Evolutionary conservation across 2,113 vertebrate species (phyloP).

Genomic region (Phaethon lepturus): DNA sequence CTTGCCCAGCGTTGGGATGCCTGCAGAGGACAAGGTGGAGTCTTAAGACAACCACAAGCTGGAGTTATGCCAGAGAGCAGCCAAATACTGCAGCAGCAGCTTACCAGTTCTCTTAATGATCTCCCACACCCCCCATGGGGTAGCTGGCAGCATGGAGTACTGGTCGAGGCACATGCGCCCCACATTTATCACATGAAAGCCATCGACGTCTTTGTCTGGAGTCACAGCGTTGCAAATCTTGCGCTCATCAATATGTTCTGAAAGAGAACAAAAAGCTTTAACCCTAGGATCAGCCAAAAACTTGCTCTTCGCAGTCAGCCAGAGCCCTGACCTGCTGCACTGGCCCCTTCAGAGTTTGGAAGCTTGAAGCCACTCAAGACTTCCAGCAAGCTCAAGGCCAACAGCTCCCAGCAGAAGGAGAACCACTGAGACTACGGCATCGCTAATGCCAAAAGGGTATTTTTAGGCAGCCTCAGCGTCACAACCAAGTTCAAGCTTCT

Average conservation of each 20-base stretch:
- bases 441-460: fast-evolving
- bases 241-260: conserved; percentile 94
- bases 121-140: conserved; percentile 95
- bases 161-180: conserved; percentile 96
- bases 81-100: not conserved
- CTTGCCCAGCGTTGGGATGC: conserved; percentile 93
- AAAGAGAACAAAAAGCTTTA: not conserved
- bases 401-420: not conserved
- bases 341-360: not conserved
- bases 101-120: conserved; percentile 94
- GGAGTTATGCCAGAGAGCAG: fast-evolving
- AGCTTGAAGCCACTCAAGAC: not conserved
- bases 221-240: conserved; percentile 91
- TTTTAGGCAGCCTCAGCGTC: not conserved
- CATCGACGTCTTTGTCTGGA: conserved; percentile 94
- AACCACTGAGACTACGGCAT: fast-evolving
- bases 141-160: conserved; percentile 93
- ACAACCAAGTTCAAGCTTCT: not conserved
- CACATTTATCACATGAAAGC: conserved; percentile 95
- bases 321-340: not conserved
- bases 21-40: conserved; percentile 52
- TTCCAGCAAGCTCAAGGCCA: not conserved
- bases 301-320: not conserved
- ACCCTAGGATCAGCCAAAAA: not conserved
- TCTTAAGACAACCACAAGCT: fast-evolving